Base-by-base conservation (phyloP, 2,113 vertebrate genomes). In the Ammodytes marinus region DNA sequence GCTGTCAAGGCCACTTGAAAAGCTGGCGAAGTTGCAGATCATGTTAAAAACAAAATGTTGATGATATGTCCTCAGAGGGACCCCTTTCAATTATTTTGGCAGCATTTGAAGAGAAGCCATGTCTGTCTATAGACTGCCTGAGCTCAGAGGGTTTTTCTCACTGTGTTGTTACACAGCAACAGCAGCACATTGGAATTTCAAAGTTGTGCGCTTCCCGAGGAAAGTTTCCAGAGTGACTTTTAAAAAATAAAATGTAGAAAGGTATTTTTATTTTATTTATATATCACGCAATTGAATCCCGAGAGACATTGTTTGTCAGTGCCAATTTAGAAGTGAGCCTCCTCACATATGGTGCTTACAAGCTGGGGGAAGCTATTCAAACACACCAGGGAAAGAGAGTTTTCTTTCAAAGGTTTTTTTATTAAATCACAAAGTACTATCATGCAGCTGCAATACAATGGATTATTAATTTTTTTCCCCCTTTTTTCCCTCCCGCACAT, bases 41-140 rank as follows among this genome's bases (percentile, higher is more conserved):
- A 55, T 60, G 63, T 73, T 50, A 75, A 85, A 80, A 80, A 86
- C 49, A 81, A 89, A 87, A 79, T 80, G 74, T 66, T 84, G 87
- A 88, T 86, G 87, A 86, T 89, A 54, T 59, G 75, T 90, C 86
- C 74, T 88, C 86, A 69, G 81, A 92, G 82, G 57, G 78, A 71
- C 53, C 80, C 67, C 76, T 91, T 90, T 92, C 88, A 91, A 90
- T 91, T 90, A 90, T 87, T 88, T 72, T 90, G 85, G 82, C 86
- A 83, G 66, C 79, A 78, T 91, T 69, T 74, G 72, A 86, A 80
- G 80, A 77, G 74, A 67, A 59, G 69, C 66, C 80, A 59, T 17
- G 66, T n/a, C 66, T 43, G 69, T 71, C 79, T 76, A 19, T 66
- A 69, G 42, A 76, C 66, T 69, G 85, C 66, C 79, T 79, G 68